Evolutionary conservation across 2,113 vertebrate genomes (phyloP), one percentile per base, ranked within the genome.

Genomic region (Tympanuchus pallidicinctus): DNA sequence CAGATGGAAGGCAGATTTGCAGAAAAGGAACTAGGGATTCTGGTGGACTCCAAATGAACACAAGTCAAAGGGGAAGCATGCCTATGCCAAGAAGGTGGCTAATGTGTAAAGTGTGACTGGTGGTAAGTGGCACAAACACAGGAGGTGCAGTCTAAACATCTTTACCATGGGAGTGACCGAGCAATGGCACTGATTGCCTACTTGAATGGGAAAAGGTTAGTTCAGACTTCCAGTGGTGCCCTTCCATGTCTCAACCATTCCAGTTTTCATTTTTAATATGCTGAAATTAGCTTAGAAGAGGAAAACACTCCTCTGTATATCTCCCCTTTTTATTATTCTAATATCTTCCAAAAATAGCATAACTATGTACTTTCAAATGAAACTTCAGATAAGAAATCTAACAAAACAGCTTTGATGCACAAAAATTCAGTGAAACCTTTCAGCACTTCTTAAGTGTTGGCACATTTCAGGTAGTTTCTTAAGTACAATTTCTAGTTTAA

Each of bases 341-440:
- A 77, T 82, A 91, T 95, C 89, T 94, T 95, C 82, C 59, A 84
- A 96, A 95, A 96, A 95, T 86, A 95, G 93, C 66, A 8, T 79
- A 89, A 90, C 92, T 96, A 56, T 9, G 20, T 43, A 70, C 74
- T 91, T 85, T 59, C 89, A 73, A 92, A 70, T 45, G 16, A 81
- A 82, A 89, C 60, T 36, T 54, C 10, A 85, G 73, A 87, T 87
- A 94, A 70, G 70, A 86, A 87, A 65, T 82, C 50, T 84, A 93
- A 84, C 66, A 93, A 84, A 96, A 87, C 87, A 95, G 70, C 32
- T 86, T 75, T 86, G 89, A 92, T 0, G 0, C 47, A 87, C 64
- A 89, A 65, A 71, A 65, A 66, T 61, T 86, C 47, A 87, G 57
- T 19, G 20, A 83, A 86, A 93, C 56, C 56, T 40, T 94, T 80